Evolutionary conservation across 2,113 vertebrate genomes (phyloP).

Genomic region (Collichthys lucidus): DNA sequence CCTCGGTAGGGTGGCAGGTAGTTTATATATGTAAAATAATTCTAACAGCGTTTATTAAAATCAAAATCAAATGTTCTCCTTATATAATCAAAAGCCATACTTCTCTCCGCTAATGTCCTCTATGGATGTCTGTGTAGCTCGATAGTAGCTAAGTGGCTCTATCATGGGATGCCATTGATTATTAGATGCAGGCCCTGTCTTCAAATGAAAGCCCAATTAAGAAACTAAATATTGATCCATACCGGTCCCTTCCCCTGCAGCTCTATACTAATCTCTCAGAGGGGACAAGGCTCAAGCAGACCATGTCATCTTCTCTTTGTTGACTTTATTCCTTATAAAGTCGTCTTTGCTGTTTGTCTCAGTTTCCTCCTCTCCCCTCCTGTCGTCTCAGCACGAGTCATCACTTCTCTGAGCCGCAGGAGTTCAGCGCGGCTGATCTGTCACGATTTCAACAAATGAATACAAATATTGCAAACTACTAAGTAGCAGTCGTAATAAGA

Average conservation of each 20-base stretch:
- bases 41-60: too few relatives aligned
- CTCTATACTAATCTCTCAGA: not conserved
- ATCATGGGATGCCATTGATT: constrained; percentile 17
- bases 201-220: constrained; percentile 45
- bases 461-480: not conserved
- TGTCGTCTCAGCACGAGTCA: not conserved
- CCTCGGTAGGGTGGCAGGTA: too few relatives aligned
- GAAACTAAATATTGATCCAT: constrained; percentile 44
- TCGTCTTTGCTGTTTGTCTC: not conserved
- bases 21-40: not conserved
- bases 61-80: not conserved
- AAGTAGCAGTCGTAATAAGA: not conserved
- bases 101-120: not conserved
- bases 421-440: not conserved
- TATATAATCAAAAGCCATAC: not conserved
- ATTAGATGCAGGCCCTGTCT: constrained; percentile 2
- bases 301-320: constrained; percentile 6
- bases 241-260: not conserved
- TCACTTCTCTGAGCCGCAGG: not conserved
- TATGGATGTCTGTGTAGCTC: constrained; percentile 23
- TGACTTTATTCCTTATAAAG: not conserved
- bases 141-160: constrained; percentile 13
- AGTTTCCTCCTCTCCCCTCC: not conserved
- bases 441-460: not conserved
- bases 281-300: not conserved